Percentiles rank a stretch among this genome's conserved stretches.
Conservation (phyloP, 1,140 invertebrate species). For the Proctacanthus coquilletti region DNA sequence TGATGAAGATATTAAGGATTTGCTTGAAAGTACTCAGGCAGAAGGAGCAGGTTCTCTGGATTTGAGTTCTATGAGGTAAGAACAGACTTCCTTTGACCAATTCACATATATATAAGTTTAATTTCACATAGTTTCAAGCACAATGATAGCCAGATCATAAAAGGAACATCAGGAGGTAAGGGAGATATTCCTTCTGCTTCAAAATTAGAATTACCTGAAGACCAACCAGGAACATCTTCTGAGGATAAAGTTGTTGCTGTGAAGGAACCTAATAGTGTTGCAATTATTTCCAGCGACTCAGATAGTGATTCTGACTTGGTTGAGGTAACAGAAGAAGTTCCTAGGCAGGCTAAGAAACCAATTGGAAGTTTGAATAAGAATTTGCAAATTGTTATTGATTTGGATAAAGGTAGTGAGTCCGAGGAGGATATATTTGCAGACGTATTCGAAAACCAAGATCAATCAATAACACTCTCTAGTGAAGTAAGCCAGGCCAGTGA, state of each 20-base stretch:
- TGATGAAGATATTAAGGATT: constrained; percentile 42
- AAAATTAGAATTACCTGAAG: too few relatives aligned
- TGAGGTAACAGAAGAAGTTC: constrained; percentile 6
- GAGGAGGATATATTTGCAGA: constrained; percentile 56
- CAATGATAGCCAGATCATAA: background rate
- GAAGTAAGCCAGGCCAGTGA: too few relatives aligned
- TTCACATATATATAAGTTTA: too few relatives aligned
- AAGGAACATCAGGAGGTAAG: too few relatives aligned
- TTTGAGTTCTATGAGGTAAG: too few relatives aligned
- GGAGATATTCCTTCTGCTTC: too few relatives aligned
- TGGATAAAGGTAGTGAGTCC: constrained; percentile 14
- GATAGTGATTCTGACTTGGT: constrained; percentile 11
- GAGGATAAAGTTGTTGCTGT: too few relatives aligned
- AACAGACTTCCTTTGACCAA: too few relatives aligned
- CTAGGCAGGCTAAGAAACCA: too few relatives aligned
- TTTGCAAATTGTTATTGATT: constrained; percentile 28
- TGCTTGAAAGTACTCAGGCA: constrained; percentile 18
- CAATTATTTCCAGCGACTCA: constrained; percentile 19
- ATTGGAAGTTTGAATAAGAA: constrained; percentile 7
- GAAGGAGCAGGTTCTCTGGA: constrained; percentile 1
- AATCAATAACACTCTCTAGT: too few relatives aligned
- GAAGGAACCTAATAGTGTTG: too few relatives aligned
- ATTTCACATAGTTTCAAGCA: background rate
- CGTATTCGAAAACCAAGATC: constrained; percentile 37
- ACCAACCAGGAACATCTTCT: too few relatives aligned